phyloP scores from a whole-genome alignment of 2,888 invertebrate species.

The Callosobruchus maculatus region DNA sequence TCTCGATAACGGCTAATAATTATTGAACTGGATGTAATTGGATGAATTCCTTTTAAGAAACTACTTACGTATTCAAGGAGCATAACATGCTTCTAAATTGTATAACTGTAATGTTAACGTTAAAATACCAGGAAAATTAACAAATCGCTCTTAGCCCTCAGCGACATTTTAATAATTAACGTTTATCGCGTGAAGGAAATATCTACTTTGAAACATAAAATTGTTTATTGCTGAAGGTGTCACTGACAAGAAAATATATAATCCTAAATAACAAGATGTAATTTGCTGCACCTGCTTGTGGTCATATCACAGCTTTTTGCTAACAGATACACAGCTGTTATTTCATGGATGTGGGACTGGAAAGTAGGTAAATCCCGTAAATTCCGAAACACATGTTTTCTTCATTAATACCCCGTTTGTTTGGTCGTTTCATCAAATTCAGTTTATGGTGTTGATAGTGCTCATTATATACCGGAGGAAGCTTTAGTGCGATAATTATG shows the following conservation, averaged over 20 bases:
- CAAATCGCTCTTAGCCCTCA: neutral
- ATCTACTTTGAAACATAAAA: neutral
- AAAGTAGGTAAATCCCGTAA: constrained; percentile 1
- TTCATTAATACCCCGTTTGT: too few relatives aligned
- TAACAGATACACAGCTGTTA: too few relatives aligned
- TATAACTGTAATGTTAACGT: neutral
- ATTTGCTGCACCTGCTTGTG: neutral
- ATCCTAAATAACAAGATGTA: neutral
- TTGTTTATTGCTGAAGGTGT: neutral
- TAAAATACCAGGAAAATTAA: neutral
- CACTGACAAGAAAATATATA: neutral
- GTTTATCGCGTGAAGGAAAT: neutral
- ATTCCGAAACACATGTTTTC: too few relatives aligned
- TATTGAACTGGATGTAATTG: neutral
- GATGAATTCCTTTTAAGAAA: neutral
- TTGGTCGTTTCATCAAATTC: too few relatives aligned
- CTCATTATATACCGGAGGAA: too few relatives aligned
- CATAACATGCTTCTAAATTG: neutral
- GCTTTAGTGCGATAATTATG: too few relatives aligned
- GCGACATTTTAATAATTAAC: neutral
- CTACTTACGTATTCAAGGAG: neutral
- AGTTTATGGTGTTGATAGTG: too few relatives aligned
- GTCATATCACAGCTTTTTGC: too few relatives aligned
- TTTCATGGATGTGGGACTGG: too few relatives aligned
- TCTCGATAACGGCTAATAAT: neutral